Percentiles rank a stretch among this genome's conserved stretches.
phyloP scores from a whole-genome alignment of 2,888 invertebrate species.

The Rugalucina vietnamica region DNA sequence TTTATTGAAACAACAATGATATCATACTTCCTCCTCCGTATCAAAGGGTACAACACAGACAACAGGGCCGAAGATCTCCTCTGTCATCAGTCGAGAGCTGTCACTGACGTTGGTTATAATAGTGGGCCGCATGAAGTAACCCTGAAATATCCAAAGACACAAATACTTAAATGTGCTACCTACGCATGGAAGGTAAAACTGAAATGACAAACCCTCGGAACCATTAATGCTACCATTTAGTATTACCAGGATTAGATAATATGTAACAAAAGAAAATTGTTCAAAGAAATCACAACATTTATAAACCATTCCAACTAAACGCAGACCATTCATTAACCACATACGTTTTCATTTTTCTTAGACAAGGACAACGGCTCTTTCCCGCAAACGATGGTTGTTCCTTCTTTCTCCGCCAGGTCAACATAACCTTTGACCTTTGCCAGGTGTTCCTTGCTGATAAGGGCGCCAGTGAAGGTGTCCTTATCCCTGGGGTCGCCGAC shows the following conservation, averaged over 20 bases:
- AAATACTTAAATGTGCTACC: too few species aligned
- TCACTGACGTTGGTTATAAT: slow-evolving; percentile 84
- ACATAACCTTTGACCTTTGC: slow-evolving; percentile 85
- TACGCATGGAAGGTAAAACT: too few species aligned
- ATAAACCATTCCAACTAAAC: too few species aligned
- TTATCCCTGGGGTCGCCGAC: slow-evolving; percentile 83
- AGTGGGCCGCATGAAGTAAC: slow-evolving; percentile 85
- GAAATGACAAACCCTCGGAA: too few species aligned
- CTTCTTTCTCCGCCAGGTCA: slow-evolving; percentile 83
- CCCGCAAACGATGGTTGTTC: slow-evolving; percentile 84
- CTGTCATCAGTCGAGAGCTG: slow-evolving; percentile 84
- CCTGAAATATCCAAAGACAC: slow-evolving; percentile 76
- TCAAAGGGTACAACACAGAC: slow-evolving; percentile 85
- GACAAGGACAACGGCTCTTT: slow-evolving; percentile 80
- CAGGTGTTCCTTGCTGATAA: slow-evolving; percentile 85
- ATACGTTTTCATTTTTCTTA: slow-evolving; percentile 80
- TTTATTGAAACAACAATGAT: too few species aligned
- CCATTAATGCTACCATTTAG: too few species aligned
- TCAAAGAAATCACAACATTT: too few species aligned
- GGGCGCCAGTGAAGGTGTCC: slow-evolving; percentile 83
- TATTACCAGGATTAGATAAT: too few species aligned
- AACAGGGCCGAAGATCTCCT: slow-evolving; percentile 87
- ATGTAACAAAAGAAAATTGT: too few species aligned
- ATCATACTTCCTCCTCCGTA: slow-evolving; percentile 81
- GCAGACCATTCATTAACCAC: too few species aligned